These are phyloP conservation scores for Kuschelorhynchus macadamiae DNA, from an alignment of 2,888 invertebrate genomes.

Conservation along the genomic window DNA sequence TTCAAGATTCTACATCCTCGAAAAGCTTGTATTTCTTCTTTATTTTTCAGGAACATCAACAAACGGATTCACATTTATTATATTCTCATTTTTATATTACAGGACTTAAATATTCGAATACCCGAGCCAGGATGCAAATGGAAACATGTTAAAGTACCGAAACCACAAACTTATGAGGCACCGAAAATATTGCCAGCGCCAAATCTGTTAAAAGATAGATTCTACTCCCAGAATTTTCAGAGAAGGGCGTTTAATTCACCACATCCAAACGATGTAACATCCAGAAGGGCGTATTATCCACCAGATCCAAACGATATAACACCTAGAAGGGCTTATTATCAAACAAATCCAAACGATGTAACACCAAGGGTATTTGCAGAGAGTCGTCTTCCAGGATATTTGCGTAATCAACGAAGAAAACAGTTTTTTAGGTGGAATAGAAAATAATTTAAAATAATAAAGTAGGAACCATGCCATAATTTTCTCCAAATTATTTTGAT, in stretches of 20 bases:
- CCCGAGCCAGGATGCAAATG: constrained; percentile 63
- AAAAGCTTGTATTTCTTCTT: no score
- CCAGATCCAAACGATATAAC: background rate
- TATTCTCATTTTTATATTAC: constrained; percentile 48
- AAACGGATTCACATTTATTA: no score
- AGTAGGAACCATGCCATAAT: constrained; percentile 1
- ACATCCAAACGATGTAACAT: background rate
- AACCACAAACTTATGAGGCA: constrained; percentile 43
- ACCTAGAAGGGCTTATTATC: background rate
- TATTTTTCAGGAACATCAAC: no score
- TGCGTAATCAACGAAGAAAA: constrained; percentile 50
- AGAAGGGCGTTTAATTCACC: background rate
- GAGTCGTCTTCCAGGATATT: constrained; percentile 56
- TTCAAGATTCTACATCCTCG: no score
- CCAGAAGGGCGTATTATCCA: background rate
- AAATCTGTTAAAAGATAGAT: background rate
- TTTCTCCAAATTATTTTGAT: no score
- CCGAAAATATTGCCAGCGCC: background rate
- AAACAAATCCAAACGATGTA: constrained; percentile 23
- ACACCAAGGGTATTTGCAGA: constrained; percentile 54
- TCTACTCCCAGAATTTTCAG: background rate
- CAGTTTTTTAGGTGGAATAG: constrained; percentile 55
- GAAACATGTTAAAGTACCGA: constrained; percentile 61
- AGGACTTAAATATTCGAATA: constrained; percentile 57
- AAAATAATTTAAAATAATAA: constrained; percentile 29